Conservation (phyloP, 2,888 invertebrate species). For the Temnothorax ravouxi region DNA sequence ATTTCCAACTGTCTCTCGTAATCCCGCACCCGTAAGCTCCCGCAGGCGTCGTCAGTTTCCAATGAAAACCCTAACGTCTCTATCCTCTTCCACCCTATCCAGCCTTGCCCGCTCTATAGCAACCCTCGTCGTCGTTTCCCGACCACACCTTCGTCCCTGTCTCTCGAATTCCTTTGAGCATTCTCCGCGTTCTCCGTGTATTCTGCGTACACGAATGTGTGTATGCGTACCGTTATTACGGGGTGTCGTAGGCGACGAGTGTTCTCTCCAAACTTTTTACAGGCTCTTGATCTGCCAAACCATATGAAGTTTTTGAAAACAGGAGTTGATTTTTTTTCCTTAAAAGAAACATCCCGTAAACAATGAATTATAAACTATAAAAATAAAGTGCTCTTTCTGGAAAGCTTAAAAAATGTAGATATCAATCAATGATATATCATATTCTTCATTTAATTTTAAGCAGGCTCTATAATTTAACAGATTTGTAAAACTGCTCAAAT, state of each 20-base stretch:
- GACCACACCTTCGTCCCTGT: slow-evolving; percentile 52
- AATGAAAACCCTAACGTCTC: slow-evolving; percentile 83
- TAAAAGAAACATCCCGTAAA: not conserved
- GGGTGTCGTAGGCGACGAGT: not conserved
- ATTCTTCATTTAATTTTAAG: not conserved
- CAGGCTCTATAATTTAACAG: not conserved
- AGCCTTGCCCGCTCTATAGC: slow-evolving; percentile 30
- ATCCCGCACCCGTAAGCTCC: slow-evolving; percentile 82
- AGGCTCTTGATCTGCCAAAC: not conserved
- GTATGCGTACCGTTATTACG: not conserved
- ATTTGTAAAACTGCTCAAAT: not conserved
- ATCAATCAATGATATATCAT: not conserved
- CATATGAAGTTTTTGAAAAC: not conserved
- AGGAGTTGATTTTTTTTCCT: not conserved
- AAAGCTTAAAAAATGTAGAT: not conserved
- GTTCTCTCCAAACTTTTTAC: not conserved
- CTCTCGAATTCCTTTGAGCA: slow-evolving; percentile 41
- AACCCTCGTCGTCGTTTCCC: slow-evolving; percentile 53
- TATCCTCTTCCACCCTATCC: slow-evolving; percentile 65
- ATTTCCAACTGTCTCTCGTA: slow-evolving; percentile 85
- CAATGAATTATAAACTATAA: not conserved
- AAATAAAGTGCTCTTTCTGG: not conserved
- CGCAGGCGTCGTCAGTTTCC: slow-evolving; percentile 83
- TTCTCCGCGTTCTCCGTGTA: slow-evolving; percentile 10
- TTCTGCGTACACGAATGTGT: slow-evolving; percentile 1